Evolutionary conservation across 2,113 vertebrate genomes (phyloP).

Genomic region (Orthonyx spaldingii): DNA sequence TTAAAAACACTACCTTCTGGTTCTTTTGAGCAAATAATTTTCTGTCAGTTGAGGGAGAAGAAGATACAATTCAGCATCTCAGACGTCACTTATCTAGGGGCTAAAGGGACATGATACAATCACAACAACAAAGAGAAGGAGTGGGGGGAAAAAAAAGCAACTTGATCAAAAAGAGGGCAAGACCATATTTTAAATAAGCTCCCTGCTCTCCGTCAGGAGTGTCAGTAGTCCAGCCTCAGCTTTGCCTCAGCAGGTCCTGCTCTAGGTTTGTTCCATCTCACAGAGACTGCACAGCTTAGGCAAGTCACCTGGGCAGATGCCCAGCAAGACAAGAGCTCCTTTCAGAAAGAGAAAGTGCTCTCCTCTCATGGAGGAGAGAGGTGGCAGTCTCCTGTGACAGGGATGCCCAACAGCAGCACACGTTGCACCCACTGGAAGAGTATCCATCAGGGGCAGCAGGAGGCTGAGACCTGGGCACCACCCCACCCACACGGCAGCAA

Average conservation of each 20-base stretch:
- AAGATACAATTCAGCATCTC: neutral
- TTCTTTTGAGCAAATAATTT: neutral
- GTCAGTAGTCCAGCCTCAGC: neutral
- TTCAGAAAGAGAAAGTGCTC: neutral
- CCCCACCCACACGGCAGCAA: neutral
- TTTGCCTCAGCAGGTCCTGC: neutral
- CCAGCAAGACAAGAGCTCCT: neutral
- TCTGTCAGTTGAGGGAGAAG: neutral
- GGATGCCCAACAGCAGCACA: fast-evolving
- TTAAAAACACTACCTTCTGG: neutral
- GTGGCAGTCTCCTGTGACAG: neutral
- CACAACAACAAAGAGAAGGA: neutral
- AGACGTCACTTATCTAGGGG: neutral
- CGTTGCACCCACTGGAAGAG: neutral
- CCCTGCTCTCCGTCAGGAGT: neutral
- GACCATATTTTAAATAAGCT: neutral
- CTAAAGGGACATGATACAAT: neutral
- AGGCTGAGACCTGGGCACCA: neutral
- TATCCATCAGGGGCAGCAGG: neutral
- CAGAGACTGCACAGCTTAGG: neutral
- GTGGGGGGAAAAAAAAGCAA: neutral
- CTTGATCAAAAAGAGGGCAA: neutral
- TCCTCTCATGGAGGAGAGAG: neutral
- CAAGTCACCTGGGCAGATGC: neutral
- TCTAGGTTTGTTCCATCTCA: neutral